Evolutionary conservation across 2,888 invertebrate genomes (phyloP), one percentile per base, ranked within the genome.

Genomic region (Xestobium rufovillosum): DNA sequence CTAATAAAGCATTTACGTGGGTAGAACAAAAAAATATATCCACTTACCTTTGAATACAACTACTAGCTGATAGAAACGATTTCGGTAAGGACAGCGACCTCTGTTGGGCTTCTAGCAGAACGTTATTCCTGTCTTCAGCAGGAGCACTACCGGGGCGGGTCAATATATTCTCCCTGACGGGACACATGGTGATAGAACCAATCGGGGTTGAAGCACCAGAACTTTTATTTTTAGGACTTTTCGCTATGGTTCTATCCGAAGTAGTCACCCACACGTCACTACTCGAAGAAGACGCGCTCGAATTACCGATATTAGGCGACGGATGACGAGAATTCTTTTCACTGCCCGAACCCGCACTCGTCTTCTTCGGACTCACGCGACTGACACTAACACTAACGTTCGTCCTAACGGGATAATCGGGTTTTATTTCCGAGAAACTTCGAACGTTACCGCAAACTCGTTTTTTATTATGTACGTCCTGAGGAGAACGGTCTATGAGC

Each of bases 71-170:
- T 28, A 73, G 66, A 50, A 71, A 71, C 13, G 69, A 69, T 55
- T 71, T 72, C 23, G 72, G 72, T 44, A 72, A 55, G 13, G 70
- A 71, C 60, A 71, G 66, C n/a, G 71, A 71, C 43, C 70, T 56
- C 53, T 70, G 70, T 44, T 69, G 64, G 31, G 68, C 45, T 38
- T 60, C 59, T 39, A 60, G 40, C 16, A 55, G 48, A 4, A 45
- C 49, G 14, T 34, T 44, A 13, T 44, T 44, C n/a, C 42, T 42
- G 34, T 61, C 56, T 53, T 64, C 63, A 12, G 67, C 66, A 1
- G 73, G 73, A 3, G 73, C 73, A 53, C 72, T 72, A 39, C 71
- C 72, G 6, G 73, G 73, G 31, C 72, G 63, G 36, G 68, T 67
- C 11, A 67, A 49, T 26, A 66, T 61, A 23, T 62, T 62, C 45